Evolutionary conservation across 2,888 invertebrate genomes (phyloP).

Genomic region (Phengaris alcon): DNA sequence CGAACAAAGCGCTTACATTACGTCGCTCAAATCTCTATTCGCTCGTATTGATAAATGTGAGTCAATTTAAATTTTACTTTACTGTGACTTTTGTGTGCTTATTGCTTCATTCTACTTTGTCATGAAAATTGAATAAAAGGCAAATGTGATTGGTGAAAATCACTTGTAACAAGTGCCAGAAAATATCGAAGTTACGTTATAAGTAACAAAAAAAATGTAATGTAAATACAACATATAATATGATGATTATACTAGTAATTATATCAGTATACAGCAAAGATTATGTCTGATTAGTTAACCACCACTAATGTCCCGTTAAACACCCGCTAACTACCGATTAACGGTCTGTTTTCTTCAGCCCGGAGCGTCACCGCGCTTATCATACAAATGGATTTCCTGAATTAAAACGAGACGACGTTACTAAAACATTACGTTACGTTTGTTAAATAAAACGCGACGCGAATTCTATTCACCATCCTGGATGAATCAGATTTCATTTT

Average conservation of each 20-base stretch:
- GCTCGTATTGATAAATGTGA: slow-evolving; percentile 30
- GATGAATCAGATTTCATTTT: slow-evolving; percentile 8
- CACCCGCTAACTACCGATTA: neutral
- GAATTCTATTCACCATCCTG: slow-evolving; percentile 4
- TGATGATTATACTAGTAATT: neutral
- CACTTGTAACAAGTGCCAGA: too few relatives aligned
- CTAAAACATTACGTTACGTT: slow-evolving; percentile 26
- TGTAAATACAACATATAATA: too few relatives aligned
- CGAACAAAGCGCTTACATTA: slow-evolving; percentile 5
- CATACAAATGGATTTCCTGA: slow-evolving; percentile 61
- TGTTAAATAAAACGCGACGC: slow-evolving; percentile 24
- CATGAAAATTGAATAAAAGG: too few relatives aligned
- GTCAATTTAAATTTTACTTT: neutral
- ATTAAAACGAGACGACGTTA: slow-evolving; percentile 41
- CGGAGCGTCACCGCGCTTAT: slow-evolving; percentile 44
- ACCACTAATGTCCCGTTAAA: neutral
- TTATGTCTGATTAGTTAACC: neutral
- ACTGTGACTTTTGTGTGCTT: neutral
- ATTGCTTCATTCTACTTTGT: too few relatives aligned
- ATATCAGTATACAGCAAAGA: neutral
- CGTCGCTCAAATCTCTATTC: slow-evolving; percentile 23
- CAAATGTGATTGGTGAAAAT: too few relatives aligned
- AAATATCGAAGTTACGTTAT: too few relatives aligned
- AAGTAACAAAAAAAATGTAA: too few relatives aligned
- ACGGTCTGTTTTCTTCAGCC: neutral